These are phyloP conservation scores for Chelonoidis abingdonii DNA, from an alignment of 2,113 vertebrate genomes.

Conservation along the genomic window DNA sequence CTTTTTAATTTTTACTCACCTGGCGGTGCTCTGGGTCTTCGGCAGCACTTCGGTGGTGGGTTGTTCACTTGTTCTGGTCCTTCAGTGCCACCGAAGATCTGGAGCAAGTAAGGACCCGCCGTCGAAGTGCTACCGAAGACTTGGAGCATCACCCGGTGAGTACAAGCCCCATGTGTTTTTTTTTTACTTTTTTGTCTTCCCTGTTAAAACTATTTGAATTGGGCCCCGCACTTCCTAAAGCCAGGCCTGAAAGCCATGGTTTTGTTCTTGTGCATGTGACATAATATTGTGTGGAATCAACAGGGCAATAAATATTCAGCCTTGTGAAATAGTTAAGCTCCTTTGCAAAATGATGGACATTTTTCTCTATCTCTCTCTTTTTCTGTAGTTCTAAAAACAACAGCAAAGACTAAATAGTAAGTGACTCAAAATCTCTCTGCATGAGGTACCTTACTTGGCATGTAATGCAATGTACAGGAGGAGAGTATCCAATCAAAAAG, in stretches of 20 bases:
- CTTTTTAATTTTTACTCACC: no score
- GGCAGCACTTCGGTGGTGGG: no score
- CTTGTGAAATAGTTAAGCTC: not conserved
- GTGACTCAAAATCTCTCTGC: not conserved
- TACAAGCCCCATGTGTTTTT: no score
- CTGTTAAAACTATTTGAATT: no score
- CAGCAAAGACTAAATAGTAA: not conserved
- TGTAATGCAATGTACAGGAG: not conserved
- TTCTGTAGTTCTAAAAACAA: not conserved
- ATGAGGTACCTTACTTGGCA: not conserved
- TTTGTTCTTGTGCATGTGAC: not conserved
- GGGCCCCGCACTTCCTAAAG: no score
- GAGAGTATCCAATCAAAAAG: not conserved
- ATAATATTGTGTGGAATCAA: not conserved
- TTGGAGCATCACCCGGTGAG: no score
- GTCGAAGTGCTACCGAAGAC: no score
- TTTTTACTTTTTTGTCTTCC: no score
- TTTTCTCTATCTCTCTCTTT: not conserved
- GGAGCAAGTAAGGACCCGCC: no score
- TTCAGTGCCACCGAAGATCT: no score
- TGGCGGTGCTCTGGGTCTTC: no score
- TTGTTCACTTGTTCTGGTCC: no score
- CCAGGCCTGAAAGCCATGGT: not conserved
- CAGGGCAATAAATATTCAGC: not conserved
- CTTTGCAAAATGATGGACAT: slow-evolving; percentile 19